phyloP scores from a whole-genome alignment of 1,140 invertebrate species.

The Papilio polytes region DNA sequence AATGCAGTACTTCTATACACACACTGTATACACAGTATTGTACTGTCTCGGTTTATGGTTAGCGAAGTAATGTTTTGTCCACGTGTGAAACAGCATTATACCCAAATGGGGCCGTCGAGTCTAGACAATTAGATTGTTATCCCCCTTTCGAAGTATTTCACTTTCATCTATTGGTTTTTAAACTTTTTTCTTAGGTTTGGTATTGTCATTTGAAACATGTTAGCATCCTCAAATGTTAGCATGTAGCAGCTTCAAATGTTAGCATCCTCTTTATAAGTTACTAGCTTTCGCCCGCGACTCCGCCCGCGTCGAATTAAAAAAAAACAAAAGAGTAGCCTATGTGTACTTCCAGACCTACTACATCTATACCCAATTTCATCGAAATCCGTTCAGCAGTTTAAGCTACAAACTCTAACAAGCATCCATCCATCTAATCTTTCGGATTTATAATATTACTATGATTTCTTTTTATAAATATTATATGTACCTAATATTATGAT shows the following conservation, averaged over 20 bases:
- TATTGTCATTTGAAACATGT: neutral
- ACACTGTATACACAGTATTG: neutral
- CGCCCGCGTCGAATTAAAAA: neutral
- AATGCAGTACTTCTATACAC: neutral
- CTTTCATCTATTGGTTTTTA: neutral
- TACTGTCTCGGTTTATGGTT: neutral
- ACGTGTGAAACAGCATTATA: neutral
- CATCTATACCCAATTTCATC: no score
- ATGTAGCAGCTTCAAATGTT: no score
- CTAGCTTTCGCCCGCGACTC: no score
- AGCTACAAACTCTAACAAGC: no score
- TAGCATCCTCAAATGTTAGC: no score
- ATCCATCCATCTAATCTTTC: no score
- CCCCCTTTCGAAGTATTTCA: neutral
- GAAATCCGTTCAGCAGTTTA: no score
- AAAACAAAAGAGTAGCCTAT: neutral
- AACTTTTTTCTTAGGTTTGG: neutral
- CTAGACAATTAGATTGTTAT: constrained; percentile 33
- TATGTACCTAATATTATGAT: neutral
- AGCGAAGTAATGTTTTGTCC: neutral
- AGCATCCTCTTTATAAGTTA: no score
- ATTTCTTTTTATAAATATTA: no score
- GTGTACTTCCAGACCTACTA: no score
- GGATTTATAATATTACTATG: no score
- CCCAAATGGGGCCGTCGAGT: constrained; percentile 47